Conservation (phyloP, 2,113 vertebrate genomes). For the Ornithorhynchus anatinus region DNA sequence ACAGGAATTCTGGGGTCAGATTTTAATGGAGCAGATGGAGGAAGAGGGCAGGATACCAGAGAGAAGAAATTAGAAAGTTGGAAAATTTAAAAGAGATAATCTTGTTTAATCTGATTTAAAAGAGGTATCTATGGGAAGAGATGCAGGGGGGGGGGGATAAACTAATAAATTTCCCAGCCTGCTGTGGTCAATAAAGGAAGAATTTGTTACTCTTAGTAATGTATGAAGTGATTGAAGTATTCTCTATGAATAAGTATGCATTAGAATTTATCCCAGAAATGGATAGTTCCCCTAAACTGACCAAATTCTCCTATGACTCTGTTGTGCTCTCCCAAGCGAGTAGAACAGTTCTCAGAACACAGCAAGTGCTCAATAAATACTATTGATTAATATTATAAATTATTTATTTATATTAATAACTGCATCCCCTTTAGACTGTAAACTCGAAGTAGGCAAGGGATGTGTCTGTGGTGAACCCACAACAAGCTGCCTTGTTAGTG, state of each 20-base stretch:
- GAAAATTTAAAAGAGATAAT: conserved; percentile 16
- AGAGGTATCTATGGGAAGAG: background rate
- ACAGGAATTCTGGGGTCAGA: conserved; percentile 47
- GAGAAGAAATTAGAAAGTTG: conserved; percentile 28
- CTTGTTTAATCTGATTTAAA: conserved; percentile 11
- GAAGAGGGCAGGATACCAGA: background rate
- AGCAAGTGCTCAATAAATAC: too few species aligned
- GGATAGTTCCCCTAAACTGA: too few species aligned
- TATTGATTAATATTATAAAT: too few species aligned
- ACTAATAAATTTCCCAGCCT: background rate
- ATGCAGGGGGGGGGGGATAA: background rate
- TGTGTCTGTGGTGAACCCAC: too few species aligned
- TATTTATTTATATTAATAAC: too few species aligned
- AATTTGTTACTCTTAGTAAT: background rate
- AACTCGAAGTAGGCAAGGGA: too few species aligned
- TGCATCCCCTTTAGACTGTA: too few species aligned
- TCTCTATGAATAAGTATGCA: background rate
- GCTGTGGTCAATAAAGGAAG: background rate
- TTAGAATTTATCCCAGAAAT: background rate
- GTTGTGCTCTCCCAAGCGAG: too few species aligned
- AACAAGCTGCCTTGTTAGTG: too few species aligned
- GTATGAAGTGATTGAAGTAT: background rate
- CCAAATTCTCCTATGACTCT: too few species aligned
- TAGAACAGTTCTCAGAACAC: too few species aligned
- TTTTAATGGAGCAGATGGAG: conserved; percentile 47